Evolutionary conservation across 2,888 invertebrate genomes (phyloP), one percentile per base, ranked within the genome.

Genomic region (Ornithoptera priamus): DNA sequence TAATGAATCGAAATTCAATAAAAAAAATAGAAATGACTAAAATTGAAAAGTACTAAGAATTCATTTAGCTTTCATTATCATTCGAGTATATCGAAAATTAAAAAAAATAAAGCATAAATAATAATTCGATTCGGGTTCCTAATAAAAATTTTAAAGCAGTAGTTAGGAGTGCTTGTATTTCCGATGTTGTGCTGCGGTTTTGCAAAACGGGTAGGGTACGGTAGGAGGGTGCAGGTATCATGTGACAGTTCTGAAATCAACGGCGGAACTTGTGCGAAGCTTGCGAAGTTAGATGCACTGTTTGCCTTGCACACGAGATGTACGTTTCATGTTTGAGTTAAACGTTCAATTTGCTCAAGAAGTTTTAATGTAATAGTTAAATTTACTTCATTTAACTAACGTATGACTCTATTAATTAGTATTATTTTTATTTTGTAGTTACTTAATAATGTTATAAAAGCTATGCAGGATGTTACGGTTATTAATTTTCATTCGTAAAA

Each of bases 211-310:
- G 53, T 15, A 66, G 66, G 30, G 66, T 71, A 70, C 72, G 74
- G 69, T 78, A 78, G 81, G 78, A 79, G 74, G 70, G 78, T 79
- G 81, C 79, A 79, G 75, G 75, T 79, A 73, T 78, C 42, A 63
- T 75, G 79, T 81, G 85, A 82, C 82, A 84, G 83, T 85, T 83
- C 78, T 79, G 78, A 81, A 86, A 86, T 87, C 85, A 83, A 80
- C 81, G 82, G 83, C 82, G 80, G 80, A 85, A 86, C 83, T 86
- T 84, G 63, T 63, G 50, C 62, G 56, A 62, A 12, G 50, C 63
- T 60, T 30, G 67, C 62, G 53, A 74, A 74, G 76, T 77, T 77
- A 76, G 76, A 67, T 67, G 67, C 59, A 70, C 67, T 64, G 67
- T 70, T 70, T 70, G 70, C 66, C 22, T 67, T 62, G 58, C 70